A percentile compares a stretch with the other conserved stretches of the same genome.
phyloP scores from a whole-genome alignment of 1,140 invertebrate species.

The Nixonia krombeini region DNA sequence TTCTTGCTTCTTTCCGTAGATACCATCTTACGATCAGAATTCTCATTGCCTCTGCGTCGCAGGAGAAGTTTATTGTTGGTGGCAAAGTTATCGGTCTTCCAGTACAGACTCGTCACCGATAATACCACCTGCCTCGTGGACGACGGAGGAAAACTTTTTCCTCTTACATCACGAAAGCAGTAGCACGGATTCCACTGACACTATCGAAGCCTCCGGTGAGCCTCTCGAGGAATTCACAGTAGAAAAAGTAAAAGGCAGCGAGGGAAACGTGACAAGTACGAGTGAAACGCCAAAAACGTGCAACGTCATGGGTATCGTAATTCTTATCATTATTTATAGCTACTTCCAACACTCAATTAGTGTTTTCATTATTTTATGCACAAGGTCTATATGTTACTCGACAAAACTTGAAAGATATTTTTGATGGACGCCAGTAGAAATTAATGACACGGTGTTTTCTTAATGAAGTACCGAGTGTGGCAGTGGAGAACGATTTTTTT shows the following conservation, averaged over 20 bases:
- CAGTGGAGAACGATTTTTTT: too few species aligned
- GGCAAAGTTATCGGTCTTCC: constrained; percentile 75
- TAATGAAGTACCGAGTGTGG: too few species aligned
- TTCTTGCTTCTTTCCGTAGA: constrained; percentile 44
- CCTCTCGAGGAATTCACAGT: constrained; percentile 30
- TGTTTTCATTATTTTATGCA: constrained; percentile 1
- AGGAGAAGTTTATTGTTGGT: constrained; percentile 83
- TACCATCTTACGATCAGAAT: constrained; percentile 73
- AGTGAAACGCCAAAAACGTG: constrained; percentile 47
- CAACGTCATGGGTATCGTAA: constrained; percentile 60
- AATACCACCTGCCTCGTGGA: constrained; percentile 51
- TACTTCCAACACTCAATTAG: neutral
- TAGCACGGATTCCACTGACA: constrained; percentile 28
- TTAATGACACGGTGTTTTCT: too few species aligned
- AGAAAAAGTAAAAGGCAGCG: constrained; percentile 15
- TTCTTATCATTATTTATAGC: neutral
- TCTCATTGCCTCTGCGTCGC: constrained; percentile 81
- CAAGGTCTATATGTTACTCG: neutral
- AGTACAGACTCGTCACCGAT: constrained; percentile 55
- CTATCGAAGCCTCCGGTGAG: constrained; percentile 53
- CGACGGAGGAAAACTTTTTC: constrained; percentile 51
- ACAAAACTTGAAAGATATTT: too few species aligned
- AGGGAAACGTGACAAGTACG: constrained; percentile 41
- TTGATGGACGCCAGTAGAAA: too few species aligned
- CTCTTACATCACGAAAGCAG: constrained; percentile 20